A percentile compares a stretch with the other conserved stretches of the same genome.
Conservation (phyloP, 2,888 invertebrate genomes). For the Drosophila hamatofila region DNA sequence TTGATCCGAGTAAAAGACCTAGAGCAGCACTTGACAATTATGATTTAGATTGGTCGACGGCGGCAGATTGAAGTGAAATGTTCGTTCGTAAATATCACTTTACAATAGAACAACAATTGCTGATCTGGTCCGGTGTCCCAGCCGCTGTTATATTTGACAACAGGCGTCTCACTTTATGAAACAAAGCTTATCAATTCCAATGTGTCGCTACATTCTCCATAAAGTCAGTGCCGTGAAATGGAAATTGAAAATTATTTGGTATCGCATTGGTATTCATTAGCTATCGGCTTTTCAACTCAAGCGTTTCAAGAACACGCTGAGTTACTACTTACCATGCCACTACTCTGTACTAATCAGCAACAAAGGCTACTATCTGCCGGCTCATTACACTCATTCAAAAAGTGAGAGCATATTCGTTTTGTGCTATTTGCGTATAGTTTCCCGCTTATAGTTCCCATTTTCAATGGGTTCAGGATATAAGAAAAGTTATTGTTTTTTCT, state of each 20-base stretch:
- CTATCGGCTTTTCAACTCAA: constrained; percentile 39
- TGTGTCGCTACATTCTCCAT: constrained; percentile 23
- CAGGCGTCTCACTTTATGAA: constrained; percentile 52
- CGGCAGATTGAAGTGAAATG: constrained; percentile 34
- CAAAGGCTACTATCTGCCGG: constrained; percentile 49
- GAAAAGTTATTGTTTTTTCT: no score
- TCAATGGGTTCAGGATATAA: no score
- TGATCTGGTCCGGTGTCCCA: constrained; percentile 40
- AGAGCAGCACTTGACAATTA: constrained; percentile 45
- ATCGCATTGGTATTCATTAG: constrained; percentile 47
- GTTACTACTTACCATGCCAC: constrained; percentile 66
- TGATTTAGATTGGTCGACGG: constrained; percentile 15
- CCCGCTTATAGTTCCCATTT: no score
- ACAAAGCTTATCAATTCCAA: constrained; percentile 49
- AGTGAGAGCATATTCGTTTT: neutral
- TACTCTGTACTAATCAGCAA: constrained; percentile 74
- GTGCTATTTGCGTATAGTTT: neutral
- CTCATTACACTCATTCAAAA: neutral
- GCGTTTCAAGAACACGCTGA: constrained; percentile 60
- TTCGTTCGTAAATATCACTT: constrained; percentile 42
- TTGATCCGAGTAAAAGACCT: constrained; percentile 29
- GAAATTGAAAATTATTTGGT: constrained; percentile 47
- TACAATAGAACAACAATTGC: constrained; percentile 23
- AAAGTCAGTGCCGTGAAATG: constrained; percentile 57
- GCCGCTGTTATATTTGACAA: constrained; percentile 73